These are phyloP conservation scores for Lagopus leucura DNA, from an alignment of 2,113 vertebrate genomes.

Conservation along the genomic window DNA sequence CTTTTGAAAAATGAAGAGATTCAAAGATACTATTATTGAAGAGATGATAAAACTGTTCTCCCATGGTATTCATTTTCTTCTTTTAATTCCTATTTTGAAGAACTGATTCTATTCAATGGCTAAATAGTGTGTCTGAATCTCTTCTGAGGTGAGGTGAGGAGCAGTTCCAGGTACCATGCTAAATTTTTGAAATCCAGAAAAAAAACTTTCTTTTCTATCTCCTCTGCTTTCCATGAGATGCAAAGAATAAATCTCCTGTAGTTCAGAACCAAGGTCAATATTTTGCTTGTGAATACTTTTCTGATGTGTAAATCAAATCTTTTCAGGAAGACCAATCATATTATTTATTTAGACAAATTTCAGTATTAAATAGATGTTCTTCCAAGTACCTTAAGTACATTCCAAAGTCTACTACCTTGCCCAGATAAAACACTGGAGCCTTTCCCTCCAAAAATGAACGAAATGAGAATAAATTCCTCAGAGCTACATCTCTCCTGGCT, in stretches of 20 bases:
- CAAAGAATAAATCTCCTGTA: not conserved
- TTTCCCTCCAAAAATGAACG: not conserved
- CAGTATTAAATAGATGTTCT: not conserved
- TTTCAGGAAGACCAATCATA: not conserved
- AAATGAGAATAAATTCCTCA: not conserved
- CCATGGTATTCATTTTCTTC: not conserved
- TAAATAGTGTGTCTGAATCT: not conserved
- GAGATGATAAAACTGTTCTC: not conserved
- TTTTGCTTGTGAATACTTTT: not conserved
- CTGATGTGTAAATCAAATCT: not conserved
- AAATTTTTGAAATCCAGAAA: not conserved
- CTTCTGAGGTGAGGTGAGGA: not conserved
- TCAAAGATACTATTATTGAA: not conserved
- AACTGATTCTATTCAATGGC: not conserved
- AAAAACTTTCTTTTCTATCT: not conserved
- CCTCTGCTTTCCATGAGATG: not conserved
- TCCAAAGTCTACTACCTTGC: not conserved
- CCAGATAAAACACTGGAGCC: not conserved
- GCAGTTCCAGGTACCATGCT: not conserved
- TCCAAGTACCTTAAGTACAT: not conserved
- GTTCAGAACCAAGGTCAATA: not conserved
- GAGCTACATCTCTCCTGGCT: not conserved
- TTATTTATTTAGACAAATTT: not conserved
- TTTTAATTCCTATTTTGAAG: not conserved
- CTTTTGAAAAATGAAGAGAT: not conserved